A percentile compares a stretch with the other conserved stretches of the same genome.
Conservation (phyloP, 2,797 vertebrate species). For the Psittacula derbiana region DNA sequence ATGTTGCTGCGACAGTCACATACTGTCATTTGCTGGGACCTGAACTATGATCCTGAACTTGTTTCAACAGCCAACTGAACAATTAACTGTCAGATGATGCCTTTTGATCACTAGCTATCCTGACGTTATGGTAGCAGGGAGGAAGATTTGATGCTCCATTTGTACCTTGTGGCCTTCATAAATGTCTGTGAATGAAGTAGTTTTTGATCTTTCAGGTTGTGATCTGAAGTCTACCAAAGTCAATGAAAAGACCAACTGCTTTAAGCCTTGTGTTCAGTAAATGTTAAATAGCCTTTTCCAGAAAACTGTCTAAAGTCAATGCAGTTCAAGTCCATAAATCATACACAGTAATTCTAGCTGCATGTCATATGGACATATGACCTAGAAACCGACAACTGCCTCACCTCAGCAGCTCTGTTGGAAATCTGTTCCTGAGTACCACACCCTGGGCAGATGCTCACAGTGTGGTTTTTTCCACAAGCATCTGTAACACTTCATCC, state of each 20-base stretch:
- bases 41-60: neutral
- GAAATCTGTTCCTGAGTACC: neutral
- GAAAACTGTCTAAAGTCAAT: neutral
- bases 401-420: neutral
- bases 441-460: neutral
- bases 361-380: neutral
- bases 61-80: neutral
- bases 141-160: neutral
- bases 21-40: neutral
- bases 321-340: neutral
- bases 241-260: neutral
- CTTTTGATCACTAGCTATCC: neutral
- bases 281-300: neutral
- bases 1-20: neutral
- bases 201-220: neutral
- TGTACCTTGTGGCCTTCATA: neutral
- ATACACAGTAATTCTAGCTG: neutral
- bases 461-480: neutral
- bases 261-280: neutral
- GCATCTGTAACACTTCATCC: neutral
- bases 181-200: neutral
- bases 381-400: neutral
- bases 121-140: neutral
- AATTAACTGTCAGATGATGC: neutral
- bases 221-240: neutral